Base-by-base conservation (phyloP, 2,113 vertebrate species). In the Anguilla rostrata region DNA sequence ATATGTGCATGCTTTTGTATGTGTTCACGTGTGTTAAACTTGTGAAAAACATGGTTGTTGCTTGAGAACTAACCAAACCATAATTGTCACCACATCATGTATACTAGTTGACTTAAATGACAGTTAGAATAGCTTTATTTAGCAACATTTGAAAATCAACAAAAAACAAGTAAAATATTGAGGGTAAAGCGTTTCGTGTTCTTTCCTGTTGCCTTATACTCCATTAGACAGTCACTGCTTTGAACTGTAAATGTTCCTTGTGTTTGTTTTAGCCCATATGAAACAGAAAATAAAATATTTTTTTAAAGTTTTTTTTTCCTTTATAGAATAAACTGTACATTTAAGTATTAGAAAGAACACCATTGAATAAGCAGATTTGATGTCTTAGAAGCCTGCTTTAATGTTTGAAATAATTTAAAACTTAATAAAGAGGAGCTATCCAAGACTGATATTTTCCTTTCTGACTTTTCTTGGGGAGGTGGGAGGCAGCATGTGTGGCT, bases 91-190 rank as follows among this genome's bases (percentile, higher is more conserved):
- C 75, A 86, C 91, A 92, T 88, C 90, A 92, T 90, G 91, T 93
- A 92, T 93, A 90, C 93, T 96, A 93, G 93, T 90, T 94, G 94
- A 88, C 94, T 94, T 93, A 94, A 94, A 93, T 87, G 82, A 93
- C 87, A 80, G 92, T 94, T 96, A 96, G 94, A 93, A 78, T 95
- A 95, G 93, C 86, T 86, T 83, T 16, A 93, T 95, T 92, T 95
- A 95, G 94, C 86, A 41, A 88, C 90, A 90, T 93, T 93, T 92
- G 93, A 92, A 57, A 85, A 57, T 87, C 88, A 79, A 83, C 15
- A 81, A 88, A 92, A 91, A 95, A 91, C 87, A 91, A 91, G 93
- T 94, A 93, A 86, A 87, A 88, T 94, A 92, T 92, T 92, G 91
- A 89, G 88, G 94, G 93, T 94, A 90, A 91, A 90, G 53, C 87